Conservation (phyloP, 2,888 invertebrate genomes). For the Tetropium fuscum region DNA sequence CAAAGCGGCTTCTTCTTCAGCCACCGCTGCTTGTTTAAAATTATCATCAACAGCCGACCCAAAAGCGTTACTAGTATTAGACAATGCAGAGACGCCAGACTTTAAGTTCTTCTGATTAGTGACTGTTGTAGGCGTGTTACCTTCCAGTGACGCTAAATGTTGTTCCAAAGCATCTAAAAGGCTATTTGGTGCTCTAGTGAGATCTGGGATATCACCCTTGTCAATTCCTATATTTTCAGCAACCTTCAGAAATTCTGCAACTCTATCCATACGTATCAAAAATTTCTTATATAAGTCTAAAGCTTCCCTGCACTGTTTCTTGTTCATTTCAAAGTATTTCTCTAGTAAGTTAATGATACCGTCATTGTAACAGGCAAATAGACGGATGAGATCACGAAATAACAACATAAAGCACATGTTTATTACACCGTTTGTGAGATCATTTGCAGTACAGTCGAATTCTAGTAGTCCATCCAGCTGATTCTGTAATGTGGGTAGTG, state of each 20-base stretch:
- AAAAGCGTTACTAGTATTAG: conserved; percentile 90
- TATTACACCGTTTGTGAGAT: conserved; percentile 94
- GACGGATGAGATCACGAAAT: conserved; percentile 97
- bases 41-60: conserved; percentile 90
- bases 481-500: conserved; percentile 95
- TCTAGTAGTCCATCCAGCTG: conserved; percentile 97
- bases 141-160: conserved; percentile 94
- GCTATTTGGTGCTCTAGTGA: conserved; percentile 98
- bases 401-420: conserved; percentile 99
- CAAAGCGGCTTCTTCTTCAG: conserved; percentile 96
- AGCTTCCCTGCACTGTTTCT: conserved; percentile 98
- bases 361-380: conserved; percentile 99
- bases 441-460: conserved; percentile 98
- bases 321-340: conserved; percentile 99
- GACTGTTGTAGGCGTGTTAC: conserved; percentile 89
- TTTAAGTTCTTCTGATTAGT: conserved; percentile 91
- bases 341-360: conserved; percentile 99
- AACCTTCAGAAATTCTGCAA: conserved; percentile 97
- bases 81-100: conserved; percentile 88
- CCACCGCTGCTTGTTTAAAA: conserved; percentile 87
- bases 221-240: conserved; percentile 94
- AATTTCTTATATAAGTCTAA: conserved; percentile 99
- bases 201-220: conserved; percentile 98
- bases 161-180: conserved; percentile 97
- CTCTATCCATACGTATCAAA: conserved; percentile 98